Evolutionary conservation across 2,113 vertebrate genomes (phyloP).

Genomic region (Artemisiospiza belli): DNA sequence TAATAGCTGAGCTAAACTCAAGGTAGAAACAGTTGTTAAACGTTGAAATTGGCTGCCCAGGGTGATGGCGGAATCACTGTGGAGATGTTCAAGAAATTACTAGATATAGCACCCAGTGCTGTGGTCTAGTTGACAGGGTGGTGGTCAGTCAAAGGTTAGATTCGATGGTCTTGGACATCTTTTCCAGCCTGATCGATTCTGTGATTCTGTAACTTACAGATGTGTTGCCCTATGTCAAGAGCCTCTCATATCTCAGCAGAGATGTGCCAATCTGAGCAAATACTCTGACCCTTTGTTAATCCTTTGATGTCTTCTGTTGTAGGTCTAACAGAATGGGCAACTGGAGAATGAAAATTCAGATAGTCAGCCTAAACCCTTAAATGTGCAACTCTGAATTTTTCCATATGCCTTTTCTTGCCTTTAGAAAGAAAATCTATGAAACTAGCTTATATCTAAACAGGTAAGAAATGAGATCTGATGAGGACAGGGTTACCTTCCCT

Average conservation of each 20-base stretch:
- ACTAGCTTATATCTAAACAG: background rate
- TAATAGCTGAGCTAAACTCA: background rate
- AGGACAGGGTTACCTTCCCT: rapidly evolving
- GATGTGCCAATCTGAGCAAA: background rate
- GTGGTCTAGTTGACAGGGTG: background rate
- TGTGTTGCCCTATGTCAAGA: background rate
- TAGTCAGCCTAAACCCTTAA: background rate
- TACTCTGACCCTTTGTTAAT: background rate
- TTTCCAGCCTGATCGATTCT: background rate
- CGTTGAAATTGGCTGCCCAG: background rate
- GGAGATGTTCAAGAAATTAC: background rate
- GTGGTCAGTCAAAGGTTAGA: background rate
- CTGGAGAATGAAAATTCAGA: background rate
- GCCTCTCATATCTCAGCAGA: background rate
- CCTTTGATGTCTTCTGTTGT: background rate
- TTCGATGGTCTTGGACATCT: rapidly evolving
- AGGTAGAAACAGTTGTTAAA: background rate
- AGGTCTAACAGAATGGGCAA: background rate
- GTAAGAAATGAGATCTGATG: background rate
- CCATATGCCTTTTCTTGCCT: background rate
- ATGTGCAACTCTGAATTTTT: background rate
- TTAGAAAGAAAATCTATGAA: background rate
- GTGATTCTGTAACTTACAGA: background rate
- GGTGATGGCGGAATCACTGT: background rate
- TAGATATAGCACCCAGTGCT: background rate